A percentile compares a stretch with the other conserved stretches of the same genome.
These are phyloP conservation scores for Bombylius major DNA, from an alignment of 2,888 invertebrate species.

Conservation along the genomic window DNA sequence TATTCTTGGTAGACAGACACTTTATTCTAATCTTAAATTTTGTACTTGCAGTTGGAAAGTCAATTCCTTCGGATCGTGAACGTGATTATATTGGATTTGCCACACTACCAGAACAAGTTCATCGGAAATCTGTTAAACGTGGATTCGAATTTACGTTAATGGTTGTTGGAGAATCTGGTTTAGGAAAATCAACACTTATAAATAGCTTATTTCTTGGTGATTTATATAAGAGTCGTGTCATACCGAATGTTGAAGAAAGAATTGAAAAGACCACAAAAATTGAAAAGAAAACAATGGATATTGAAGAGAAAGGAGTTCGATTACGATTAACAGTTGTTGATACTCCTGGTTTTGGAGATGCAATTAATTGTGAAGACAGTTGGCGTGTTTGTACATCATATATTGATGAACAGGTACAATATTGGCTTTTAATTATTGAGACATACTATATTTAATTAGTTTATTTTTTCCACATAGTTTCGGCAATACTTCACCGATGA, in stretches of 20 bases:
- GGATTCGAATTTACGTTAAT: slow-evolving; percentile 94
- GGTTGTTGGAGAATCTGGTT: slow-evolving; percentile 89
- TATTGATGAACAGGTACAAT: slow-evolving; percentile 65
- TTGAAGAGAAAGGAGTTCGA: slow-evolving; percentile 86
- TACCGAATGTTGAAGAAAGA: slow-evolving; percentile 44
- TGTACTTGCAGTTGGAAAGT: too few relatives aligned
- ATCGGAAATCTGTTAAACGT: slow-evolving; percentile 89
- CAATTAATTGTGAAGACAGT: slow-evolving; percentile 86
- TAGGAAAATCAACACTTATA: slow-evolving; percentile 89
- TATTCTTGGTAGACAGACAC: too few relatives aligned
- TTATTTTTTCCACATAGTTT: slow-evolving; percentile 34
- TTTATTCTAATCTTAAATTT: too few relatives aligned
- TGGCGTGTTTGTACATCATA: slow-evolving; percentile 86
- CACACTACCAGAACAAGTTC: slow-evolving; percentile 89
- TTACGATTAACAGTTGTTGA: slow-evolving; percentile 84
- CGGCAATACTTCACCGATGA: slow-evolving; percentile 78
- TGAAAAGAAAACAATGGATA: slow-evolving; percentile 80
- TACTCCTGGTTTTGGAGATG: slow-evolving; percentile 92
- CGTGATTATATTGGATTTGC: slow-evolving; percentile 77
- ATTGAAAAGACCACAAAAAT: slow-evolving; percentile 58
- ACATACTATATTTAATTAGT: background rate
- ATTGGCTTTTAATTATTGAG: background rate
- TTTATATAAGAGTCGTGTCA: slow-evolving; percentile 75
- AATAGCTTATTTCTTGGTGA: slow-evolving; percentile 91
- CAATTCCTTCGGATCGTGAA: too few relatives aligned